Evolutionary conservation across 1,140 invertebrate species (phyloP).

Genomic region (Drosophila chauvacae): DNA sequence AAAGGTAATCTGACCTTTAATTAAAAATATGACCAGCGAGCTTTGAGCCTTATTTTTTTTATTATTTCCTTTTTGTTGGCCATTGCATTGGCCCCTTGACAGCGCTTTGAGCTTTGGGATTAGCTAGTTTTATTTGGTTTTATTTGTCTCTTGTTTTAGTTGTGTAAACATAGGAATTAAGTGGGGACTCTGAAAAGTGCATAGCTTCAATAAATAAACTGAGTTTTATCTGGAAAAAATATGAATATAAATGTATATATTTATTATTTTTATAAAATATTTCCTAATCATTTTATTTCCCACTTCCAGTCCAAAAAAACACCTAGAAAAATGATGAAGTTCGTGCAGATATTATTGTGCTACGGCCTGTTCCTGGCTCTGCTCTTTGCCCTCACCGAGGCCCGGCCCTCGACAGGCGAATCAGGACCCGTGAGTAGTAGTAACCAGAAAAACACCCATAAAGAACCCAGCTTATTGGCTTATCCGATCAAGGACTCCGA

Average conservation of each 20-base stretch:
- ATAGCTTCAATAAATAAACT: constrained; percentile 4
- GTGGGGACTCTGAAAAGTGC: neutral
- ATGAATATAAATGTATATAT: neutral
- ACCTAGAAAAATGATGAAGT: constrained; percentile 63
- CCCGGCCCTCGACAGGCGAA: constrained; percentile 59
- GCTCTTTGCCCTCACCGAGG: constrained; percentile 60
- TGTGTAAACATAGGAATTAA: constrained; percentile 3
- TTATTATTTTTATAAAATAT: neutral
- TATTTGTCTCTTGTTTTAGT: constrained; percentile 1
- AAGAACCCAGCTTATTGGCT: constrained; percentile 1
- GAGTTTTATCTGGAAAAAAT: too few species aligned
- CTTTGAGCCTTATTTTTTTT: constrained; percentile 13
- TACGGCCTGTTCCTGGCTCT: constrained; percentile 60
- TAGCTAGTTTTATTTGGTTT: constrained; percentile 7
- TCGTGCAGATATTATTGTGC: constrained; percentile 66
- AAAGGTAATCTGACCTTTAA: constrained; percentile 40
- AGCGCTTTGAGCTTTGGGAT: constrained; percentile 20
- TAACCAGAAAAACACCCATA: neutral
- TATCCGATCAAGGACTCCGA: constrained; percentile 48
- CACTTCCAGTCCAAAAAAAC: constrained; percentile 31
- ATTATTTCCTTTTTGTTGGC: neutral
- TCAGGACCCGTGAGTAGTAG: constrained; percentile 57
- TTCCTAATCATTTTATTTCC: neutral
- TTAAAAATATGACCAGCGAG: constrained; percentile 41
- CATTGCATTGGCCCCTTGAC: constrained; percentile 11